Evolutionary conservation across 37 sponge, comb jelly and placozoan genomes (phyloP), one percentile per base, ranked within the genome.

Genomic region (Axinella damicornis): DNA sequence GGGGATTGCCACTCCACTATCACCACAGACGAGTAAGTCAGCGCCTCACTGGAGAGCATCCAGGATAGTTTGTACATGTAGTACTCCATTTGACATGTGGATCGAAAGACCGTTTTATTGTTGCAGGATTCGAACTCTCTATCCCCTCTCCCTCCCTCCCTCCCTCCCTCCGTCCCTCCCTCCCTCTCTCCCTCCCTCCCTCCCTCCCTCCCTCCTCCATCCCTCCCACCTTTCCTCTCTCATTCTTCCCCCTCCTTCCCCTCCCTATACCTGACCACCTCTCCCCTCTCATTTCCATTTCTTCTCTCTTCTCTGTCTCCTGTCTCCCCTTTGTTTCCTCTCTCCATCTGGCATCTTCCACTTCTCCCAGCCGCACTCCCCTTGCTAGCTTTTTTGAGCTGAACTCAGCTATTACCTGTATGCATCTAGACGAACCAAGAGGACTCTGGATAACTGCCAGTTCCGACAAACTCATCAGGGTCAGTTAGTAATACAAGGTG

Each of bases 1-100:
- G 57, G 90, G 31, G 97, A 95, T 37, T 99, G 99, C 65, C 89
- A 90, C 32, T 60, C 86, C 31, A 58, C 84, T 6, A 82, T 98
- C 58, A 85, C 92, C 53, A 94, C 97, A 19, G 92, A 91, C 39
- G 96, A 98, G 98, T 98, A 59, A 95, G 98, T 83, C n/a, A 24
- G 54, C 12, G 25, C 25, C 28, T 19, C 16, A 33, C 17, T 33
- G n/a, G 22, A 19, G 13, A 13, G 5, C 33, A 59, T 24, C n/a
- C n/a, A n/a, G n/a, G n/a, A n/a, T n/a, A n/a, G n/a, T n/a, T n/a
- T n/a, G n/a, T n/a, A n/a, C n/a, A n/a, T n/a, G n/a, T n/a, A n/a
- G n/a, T n/a, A n/a, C n/a, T n/a, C n/a, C n/a, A n/a, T n/a, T n/a
- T n/a, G n/a, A n/a, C n/a, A n/a, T n/a, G n/a, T n/a, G n/a, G n/a